A percentile compares a stretch with the other conserved stretches of the same genome.
Evolutionary conservation across 1,140 invertebrate species (phyloP).

Genomic region (Babylonia areolata): DNA sequence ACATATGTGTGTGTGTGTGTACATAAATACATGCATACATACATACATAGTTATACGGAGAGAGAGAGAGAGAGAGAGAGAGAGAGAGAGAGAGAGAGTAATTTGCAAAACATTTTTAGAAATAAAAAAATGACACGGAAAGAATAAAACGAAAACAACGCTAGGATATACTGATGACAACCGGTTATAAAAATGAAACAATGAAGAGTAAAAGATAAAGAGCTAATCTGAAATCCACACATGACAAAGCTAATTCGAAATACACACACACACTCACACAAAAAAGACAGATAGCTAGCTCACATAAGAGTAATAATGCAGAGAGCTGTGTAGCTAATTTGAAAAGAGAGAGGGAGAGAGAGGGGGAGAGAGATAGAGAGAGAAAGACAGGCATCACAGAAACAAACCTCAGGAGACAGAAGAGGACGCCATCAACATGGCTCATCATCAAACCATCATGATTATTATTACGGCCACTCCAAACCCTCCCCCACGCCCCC

Average conservation of each 20-base stretch:
- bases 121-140: background rate
- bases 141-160: too few relatives aligned
- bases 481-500: background rate
- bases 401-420: background rate
- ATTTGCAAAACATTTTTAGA: too few relatives aligned
- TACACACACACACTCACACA: background rate
- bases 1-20: background rate
- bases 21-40: background rate
- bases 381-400: background rate
- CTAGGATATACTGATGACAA: too few relatives aligned
- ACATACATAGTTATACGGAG: background rate
- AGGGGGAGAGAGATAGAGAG: too few relatives aligned
- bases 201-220: too few relatives aligned
- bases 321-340: too few relatives aligned
- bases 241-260: background rate
- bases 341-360: too few relatives aligned
- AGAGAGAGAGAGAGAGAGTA: too few relatives aligned
- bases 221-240: too few relatives aligned
- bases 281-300: background rate
- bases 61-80: too few relatives aligned
- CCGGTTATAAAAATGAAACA: too few relatives aligned
- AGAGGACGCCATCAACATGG: background rate
- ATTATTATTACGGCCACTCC: background rate
- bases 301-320: too few relatives aligned
- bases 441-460: background rate